Evolutionary conservation across 2,888 invertebrate genomes (phyloP).

Genomic region (Mythimna ferrago): DNA sequence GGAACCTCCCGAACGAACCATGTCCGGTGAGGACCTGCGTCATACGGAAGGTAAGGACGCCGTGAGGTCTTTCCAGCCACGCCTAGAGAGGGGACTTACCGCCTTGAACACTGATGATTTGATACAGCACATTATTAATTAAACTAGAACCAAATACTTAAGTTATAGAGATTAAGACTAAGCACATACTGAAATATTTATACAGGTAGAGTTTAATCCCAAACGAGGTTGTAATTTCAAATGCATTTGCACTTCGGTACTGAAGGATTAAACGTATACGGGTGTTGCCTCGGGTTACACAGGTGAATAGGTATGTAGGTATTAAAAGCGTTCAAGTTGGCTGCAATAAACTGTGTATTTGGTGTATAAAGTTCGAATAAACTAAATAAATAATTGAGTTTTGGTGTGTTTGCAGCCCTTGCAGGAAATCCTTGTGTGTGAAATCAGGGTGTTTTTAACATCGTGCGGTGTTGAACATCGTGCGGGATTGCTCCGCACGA

Average conservation of each 20-base stretch:
- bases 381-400: neutral
- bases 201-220: neutral
- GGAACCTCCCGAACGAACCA: too few species aligned
- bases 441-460: too few species aligned
- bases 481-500: too few species aligned
- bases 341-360: neutral
- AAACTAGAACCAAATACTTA: neutral
- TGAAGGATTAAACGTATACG: slow-evolving; percentile 15
- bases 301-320: neutral
- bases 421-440: neutral
- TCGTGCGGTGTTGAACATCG: too few species aligned
- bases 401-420: neutral
- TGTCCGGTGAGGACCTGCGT: too few species aligned
- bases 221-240: slow-evolving; percentile 41
- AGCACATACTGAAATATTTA: neutral
- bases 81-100: too few species aligned
- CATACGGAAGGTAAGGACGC: too few species aligned
- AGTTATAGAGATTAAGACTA: neutral
- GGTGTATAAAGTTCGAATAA: neutral
- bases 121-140: neutral
- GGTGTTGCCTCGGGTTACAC: slow-evolving; percentile 4
- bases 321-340: neutral
- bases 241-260: slow-evolving; percentile 31
- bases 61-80: too few species aligned
- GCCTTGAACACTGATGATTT: too few species aligned